Evolutionary conservation across 2,113 vertebrate species (phyloP), one percentile per base, ranked within the genome.

Genomic region (Ameiurus melas): DNA sequence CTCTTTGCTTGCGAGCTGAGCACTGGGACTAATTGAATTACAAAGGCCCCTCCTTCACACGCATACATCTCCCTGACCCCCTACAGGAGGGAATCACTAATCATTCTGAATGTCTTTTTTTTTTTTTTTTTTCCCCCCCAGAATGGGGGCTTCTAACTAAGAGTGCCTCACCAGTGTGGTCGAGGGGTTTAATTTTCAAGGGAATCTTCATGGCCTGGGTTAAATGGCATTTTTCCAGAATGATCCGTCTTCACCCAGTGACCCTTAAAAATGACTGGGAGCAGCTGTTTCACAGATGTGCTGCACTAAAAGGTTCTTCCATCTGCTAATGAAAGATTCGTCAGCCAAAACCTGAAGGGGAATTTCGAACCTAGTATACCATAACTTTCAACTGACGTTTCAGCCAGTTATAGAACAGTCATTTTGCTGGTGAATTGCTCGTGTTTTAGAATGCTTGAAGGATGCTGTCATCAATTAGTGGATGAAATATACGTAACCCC

Each of bases 1-100:
- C 77, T 83, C 43, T 66, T 80, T 83, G 77, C 66, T 84, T 89
- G 91, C 89, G 93, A 94, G 90, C 91, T 91, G 92, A 93, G 92
- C 91, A 57, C 58, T 88, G 90, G 92, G 92, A 92, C 92, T 95
- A 94, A 95, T 94, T 94, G 87, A 95, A 95, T 96, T 94, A 94
- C 93, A 84, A 85, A 71, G 89, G 55, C 89, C 88, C 33, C 64
- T 75, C 78, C 36, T 55, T 57, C 71, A 39, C 43, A 77, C 51
- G 33, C 79, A 86, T 84, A 30, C 87, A 89, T 87, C 86, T 85
- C 84, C 66, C 80, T 77, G 87, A 91, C 93, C 91, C 92, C 93
- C 90, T 91, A 84, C 84, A 91, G 92, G 93, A 93, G 89, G 80
- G 89, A 90, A 90, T 91, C 89, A 92, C 93, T 94, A 94, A 95